Evolutionary conservation across 2,888 invertebrate species (phyloP), one percentile per base, ranked within the genome.

Genomic region (Hybos culiciformis): DNA sequence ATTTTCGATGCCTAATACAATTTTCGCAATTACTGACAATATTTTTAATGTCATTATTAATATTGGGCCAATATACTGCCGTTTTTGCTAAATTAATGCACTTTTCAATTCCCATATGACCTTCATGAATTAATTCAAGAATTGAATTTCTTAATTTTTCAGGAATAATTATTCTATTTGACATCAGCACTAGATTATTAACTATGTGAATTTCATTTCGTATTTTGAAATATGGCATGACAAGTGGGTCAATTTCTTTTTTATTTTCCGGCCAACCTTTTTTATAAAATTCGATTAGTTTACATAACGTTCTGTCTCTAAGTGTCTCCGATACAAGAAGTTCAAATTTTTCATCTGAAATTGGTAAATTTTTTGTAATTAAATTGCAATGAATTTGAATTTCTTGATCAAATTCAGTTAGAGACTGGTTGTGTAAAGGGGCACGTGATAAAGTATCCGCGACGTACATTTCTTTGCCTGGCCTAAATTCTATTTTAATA

Each of bases 391-490:
- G 33, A 8, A 18, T 12, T n/a, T 14, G 12, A 11, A 36, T 15
- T 12, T 39, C 44, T 20, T 18, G 8, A 18, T 31, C 29, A n/a
- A 32, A 19, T 8, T 26, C 26, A 15, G 4, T 19, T 12, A 31
- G 5, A 18, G 7, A 8, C 7, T 26, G 8, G 7, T 38, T 45
- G 2, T 20, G 24, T 29, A 48, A 41, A 5, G 34, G 47, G 5
- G 53, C 45, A 24, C 58, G 48, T 4, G 57, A 58, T 19, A 61
- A 45, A 23, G 57, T 51, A 44, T 60, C 58, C 5, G 57, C 54
- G 19, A 59, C 44, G 19, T 51, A 48, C 31, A 57, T 40, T 19
- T 49, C 46, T 47, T 53, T 58, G n/a, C 56, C 58, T 1, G 56
- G 56, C 26, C 44, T 45, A 44, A 51, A 55, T 34, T 34, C 42